Base-by-base conservation (phyloP, 2,888 invertebrate species). In the Tenthredo notha region DNA sequence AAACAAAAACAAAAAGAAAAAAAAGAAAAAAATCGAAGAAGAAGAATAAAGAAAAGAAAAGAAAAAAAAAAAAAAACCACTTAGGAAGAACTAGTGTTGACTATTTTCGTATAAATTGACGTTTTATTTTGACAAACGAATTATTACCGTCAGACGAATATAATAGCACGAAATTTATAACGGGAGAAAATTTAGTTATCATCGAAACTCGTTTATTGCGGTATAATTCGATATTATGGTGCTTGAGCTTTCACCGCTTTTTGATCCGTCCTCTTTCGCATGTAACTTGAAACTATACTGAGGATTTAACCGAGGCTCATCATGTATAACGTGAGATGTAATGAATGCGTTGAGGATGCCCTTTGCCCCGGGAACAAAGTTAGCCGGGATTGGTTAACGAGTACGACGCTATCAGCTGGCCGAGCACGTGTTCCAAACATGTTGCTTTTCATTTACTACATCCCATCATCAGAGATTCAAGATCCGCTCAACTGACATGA, bases 341-440 rank as follows among this genome's bases (percentile, higher is more conserved):
- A 89, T 88, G 88, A 87, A 88, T 89, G 89, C 87, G 87, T 87
- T 88, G 85, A 85, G 87, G 86, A 84, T 89, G 92, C 91, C 92
- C 92, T 92, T 92, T 92, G 92, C 88, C 89, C 92, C 89, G 85
- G 86, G 86, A 85, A 88, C 87, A 89, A 89, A 87, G 89, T 89
- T 88, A 89, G 86, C 88, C 88, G 90, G 88, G 91, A 92, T 92
- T 91, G 91, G 92, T 91, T 89, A 89, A 87, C 88, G 88, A 87
- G 83, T 83, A 85, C 85, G 77, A 87, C 89, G 90, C 90, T 92
- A 92, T 92, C 92, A 88, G 86, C 87, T 65, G 47, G 85, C 47
- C n/a, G 85, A 87, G 87, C 92, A 92, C 92, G 92, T 90, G 90
- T 88, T 89, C 78, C 86, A 87, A 88, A 91, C 92, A 92, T 92